phyloP scores from a whole-genome alignment of 2,888 invertebrate genomes.

The Metacarcinus magister region DNA sequence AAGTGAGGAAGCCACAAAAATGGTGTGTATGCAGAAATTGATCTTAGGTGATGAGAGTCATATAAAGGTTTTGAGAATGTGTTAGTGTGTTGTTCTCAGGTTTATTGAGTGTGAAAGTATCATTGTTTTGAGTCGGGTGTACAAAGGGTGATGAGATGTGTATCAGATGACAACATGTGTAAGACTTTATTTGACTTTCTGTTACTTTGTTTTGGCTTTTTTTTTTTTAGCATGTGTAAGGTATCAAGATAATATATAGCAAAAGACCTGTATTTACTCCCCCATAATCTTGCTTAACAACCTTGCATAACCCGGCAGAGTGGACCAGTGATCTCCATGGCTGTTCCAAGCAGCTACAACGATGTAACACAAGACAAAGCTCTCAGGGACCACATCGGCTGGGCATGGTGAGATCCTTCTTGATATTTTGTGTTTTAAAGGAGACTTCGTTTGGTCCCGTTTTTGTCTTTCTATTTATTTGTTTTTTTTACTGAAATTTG shows the following conservation, averaged over 20 bases:
- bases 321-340: slow-evolving; percentile 85
- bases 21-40: too few species aligned
- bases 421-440: background rate
- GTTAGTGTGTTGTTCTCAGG: background rate
- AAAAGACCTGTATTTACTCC: too few species aligned
- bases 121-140: too few species aligned
- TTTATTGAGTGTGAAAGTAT: background rate
- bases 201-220: too few species aligned
- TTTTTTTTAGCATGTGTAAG: too few species aligned
- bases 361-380: slow-evolving; percentile 85
- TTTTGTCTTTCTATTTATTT: background rate
- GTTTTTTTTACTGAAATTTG: background rate
- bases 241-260: too few species aligned
- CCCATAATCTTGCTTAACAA: too few species aligned
- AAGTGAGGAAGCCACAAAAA: too few species aligned
- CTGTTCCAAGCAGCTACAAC: slow-evolving; percentile 86
- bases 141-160: too few species aligned
- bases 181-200: too few species aligned
- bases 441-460: background rate
- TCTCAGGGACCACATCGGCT: slow-evolving; percentile 86
- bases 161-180: too few species aligned
- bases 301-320: slow-evolving; percentile 76
- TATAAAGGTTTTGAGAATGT: background rate
- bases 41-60: too few species aligned
- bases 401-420: slow-evolving; percentile 86